Evolutionary conservation across 2,797 vertebrate species (phyloP), one percentile per base, ranked within the genome.

Genomic region (Poeciliopsis gracilis): DNA sequence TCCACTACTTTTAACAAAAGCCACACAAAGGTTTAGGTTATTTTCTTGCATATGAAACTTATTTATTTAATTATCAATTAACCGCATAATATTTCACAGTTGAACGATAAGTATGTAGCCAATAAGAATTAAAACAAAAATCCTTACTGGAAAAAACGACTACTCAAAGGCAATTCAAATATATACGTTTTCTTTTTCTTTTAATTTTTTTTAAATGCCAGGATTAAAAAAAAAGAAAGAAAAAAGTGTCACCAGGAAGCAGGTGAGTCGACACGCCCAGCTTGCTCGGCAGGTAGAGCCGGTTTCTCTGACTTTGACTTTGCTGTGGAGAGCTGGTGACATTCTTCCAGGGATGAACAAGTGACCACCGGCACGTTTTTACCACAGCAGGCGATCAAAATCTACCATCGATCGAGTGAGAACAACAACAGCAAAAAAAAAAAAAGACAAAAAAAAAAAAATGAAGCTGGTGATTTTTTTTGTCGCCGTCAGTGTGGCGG

Each of bases 381-480:
- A 13, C 2, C 47, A 8, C 43, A 73, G 30, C 70, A 3, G 20
- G 1, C 28, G 4, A 1, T 45, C 16, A 4, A 69, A 10, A 11
- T 28, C 25, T 4, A 28, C 12, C 36, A 61, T 43, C 66, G 23
- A 69, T 43, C 38, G 4, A 69, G 38, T 13, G 23, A 63, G 5
- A 66, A 66, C 25, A 57, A 23, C 18, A 8, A 33, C 25, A 55
- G 3, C 25, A 55, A n/a, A 11, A 23, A 41, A 33, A 33, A 33
- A 33, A 33, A 33, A 33, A 33, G 2, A 30, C 1, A 30, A 67
- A 66, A 1, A 20, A 38, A 11, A 38, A 18, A 13, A 38, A 51
- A 95, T 95, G 95, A 95, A 92, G 86, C 0, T 84, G 4, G 0
- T 55, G 15, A 0, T 86, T 0, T 69, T 9, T 1, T 7, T 94